Base-by-base conservation (phyloP, 2,888 invertebrate species). In the Prionchulus punctatus region DNA sequence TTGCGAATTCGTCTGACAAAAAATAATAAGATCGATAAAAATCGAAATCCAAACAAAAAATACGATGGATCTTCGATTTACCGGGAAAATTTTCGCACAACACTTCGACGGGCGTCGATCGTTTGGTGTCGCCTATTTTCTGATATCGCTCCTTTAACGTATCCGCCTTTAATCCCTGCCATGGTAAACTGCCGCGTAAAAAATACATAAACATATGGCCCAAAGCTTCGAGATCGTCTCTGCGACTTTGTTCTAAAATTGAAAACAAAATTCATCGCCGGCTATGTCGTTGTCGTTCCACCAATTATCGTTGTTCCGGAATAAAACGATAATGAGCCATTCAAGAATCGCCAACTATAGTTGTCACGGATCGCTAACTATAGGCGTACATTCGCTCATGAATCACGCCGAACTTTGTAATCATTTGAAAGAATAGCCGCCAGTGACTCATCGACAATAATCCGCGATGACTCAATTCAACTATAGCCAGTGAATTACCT, bases 191-290 rank as follows among this genome's bases (percentile, higher is more conserved):
- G 70, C 98, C 98, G 69, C 98, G 82, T 76, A 99, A 81, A 79
- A 99, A 99, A 80, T 99, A 99, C 96, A 99, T 96, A 79, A 99
- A 98, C 98, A 99, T 99, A 79, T 98, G 96, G 64, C 98, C 98
- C 71, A 99, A 80, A 62, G 98, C 98, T 78, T 99, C 98, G 75
- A 98, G 80, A 79, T 98, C 98, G 78, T 98, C 98, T 74, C 98
- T 81, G 75, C 98, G 82, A 72, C 94, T 94, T 82, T 99, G 98
- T 79, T 99, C 98, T 85, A 77, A 3, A 71, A n/a, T n/a, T n/a
- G n/a, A n/a, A 68, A 56, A 57, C 48, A 31, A 43, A 43, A n/a
- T 54, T 56, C 2, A n/a, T n/a, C n/a, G n/a, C n/a, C n/a, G n/a
- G n/a, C n/a, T n/a, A n/a, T n/a, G n/a, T n/a, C n/a, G n/a, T n/a